Conservation (phyloP, 2,888 invertebrate genomes). For the Dusona sp. region DNA sequence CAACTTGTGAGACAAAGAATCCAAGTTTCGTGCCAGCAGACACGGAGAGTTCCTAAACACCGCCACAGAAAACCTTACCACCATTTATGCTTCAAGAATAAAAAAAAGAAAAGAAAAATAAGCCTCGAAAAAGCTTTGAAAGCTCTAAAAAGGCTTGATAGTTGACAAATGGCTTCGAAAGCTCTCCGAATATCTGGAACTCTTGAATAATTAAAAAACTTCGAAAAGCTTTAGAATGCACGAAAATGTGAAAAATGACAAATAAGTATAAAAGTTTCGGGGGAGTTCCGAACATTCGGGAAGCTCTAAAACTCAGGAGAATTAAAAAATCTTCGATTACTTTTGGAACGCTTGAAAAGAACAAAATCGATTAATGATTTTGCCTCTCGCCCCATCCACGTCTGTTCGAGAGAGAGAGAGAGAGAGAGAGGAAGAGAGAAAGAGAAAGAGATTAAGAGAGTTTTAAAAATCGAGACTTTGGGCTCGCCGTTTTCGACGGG, state of each 20-base stretch:
- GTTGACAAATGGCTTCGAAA: neutral
- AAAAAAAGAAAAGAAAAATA: neutral
- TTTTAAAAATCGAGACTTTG: conserved; percentile 18
- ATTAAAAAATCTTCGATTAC: neutral
- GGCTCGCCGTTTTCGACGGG: conserved; percentile 62
- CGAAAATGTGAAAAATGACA: neutral
- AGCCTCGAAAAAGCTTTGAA: neutral
- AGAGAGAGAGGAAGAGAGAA: too few species aligned
- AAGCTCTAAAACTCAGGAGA: neutral
- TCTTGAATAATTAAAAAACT: neutral
- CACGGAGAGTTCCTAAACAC: conserved; percentile 38
- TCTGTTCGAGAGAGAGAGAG: neutral
- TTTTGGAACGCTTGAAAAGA: neutral
- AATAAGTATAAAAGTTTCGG: neutral
- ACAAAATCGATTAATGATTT: neutral
- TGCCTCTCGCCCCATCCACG: neutral
- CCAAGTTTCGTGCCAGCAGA: conserved; percentile 4
- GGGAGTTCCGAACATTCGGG: neutral
- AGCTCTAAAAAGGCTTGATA: too few species aligned
- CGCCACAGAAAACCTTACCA: conserved; percentile 11
- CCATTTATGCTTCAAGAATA: neutral
- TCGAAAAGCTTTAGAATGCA: neutral
- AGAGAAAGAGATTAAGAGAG: neutral
- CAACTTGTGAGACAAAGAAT: neutral
- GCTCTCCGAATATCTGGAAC: neutral